Conservation (phyloP, 2,113 vertebrate genomes). For the Callospermophilus lateralis region DNA sequence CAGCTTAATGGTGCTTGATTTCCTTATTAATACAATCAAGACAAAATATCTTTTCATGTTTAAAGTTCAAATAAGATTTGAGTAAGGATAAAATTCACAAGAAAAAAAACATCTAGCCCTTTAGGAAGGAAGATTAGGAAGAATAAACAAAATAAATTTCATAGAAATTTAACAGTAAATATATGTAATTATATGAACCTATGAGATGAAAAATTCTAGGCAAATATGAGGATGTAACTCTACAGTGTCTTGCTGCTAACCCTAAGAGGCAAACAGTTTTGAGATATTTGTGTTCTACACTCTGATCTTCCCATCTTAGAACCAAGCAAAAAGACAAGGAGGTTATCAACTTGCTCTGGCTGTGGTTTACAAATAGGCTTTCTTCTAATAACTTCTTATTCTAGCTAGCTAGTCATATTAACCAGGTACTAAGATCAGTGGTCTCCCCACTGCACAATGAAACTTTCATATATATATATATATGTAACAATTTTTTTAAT, state of each 20-base stretch:
- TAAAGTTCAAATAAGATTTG: not conserved
- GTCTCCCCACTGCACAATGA: not conserved
- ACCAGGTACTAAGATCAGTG: not conserved
- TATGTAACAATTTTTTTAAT: not conserved
- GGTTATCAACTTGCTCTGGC: not conserved
- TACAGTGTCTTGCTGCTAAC: not conserved
- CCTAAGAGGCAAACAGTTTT: not conserved
- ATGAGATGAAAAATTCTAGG: not conserved
- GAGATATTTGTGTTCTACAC: not conserved
- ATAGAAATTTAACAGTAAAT: not conserved
- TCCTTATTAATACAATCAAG: slow-evolving; percentile 20
- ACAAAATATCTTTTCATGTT: not conserved
- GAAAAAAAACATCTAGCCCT: not conserved
- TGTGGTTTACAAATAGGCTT: not conserved
- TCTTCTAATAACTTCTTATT: not conserved
- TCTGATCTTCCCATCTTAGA: not conserved
- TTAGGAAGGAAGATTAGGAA: not conserved
- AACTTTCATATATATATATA: not conserved
- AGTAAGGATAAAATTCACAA: slow-evolving; percentile 9
- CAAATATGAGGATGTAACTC: not conserved
- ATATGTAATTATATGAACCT: not conserved
- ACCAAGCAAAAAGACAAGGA: not conserved
- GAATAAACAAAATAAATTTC: slow-evolving; percentile 7
- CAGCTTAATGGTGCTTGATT: not conserved
- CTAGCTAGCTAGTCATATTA: not conserved